Evolutionary conservation across 2,888 invertebrate species (phyloP), one percentile per base, ranked within the genome.

Genomic region (Papilio protenor): DNA sequence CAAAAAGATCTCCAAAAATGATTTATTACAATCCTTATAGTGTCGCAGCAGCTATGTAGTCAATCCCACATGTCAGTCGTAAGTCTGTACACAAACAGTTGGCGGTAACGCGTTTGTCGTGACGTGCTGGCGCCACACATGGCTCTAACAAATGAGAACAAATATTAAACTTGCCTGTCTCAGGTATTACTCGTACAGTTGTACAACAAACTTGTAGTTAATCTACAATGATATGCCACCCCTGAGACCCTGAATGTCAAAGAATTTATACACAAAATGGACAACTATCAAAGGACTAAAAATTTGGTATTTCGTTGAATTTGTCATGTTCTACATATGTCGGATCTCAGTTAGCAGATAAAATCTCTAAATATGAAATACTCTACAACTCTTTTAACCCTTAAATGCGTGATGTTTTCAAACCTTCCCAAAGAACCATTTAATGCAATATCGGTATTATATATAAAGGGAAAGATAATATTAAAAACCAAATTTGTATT

Each of bases 101-200:
- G 40, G 18, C 66, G 66, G 66, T 66, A 66, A 27, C 66, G 23
- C n/a, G 66, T 40, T 40, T 64, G 33, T 64, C 33, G 61, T 27
- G 61, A 27, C 14, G 33, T 14, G 40, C 4, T n/a, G 40, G 18
- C 64, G 64, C 64, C 23, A 40, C 27, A 33, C 61, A 40, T 40
- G n/a, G 40, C 66, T 66, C 16, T 18, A 40, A 40, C 64, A 33
- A 40, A 64, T 33, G 21, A 40, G 18, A 18, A 40, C 14, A 66
- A 66, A 66, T n/a, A 66, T 66, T 66, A 66, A 40, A 40, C 64
- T 40, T n/a, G 64, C 10, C 64, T 64, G 64, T 64, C 64, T 64
- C 64, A 33, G 64, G 64, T 64, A 64, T 66, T 66, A 66, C 14
- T 66, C 40, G 64, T 40, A 66, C 4, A 40, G 40, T 16, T n/a